Evolutionary conservation across 1,140 invertebrate species (phyloP), one percentile per base, ranked within the genome.

Genomic region (Drosophila funebris): DNA sequence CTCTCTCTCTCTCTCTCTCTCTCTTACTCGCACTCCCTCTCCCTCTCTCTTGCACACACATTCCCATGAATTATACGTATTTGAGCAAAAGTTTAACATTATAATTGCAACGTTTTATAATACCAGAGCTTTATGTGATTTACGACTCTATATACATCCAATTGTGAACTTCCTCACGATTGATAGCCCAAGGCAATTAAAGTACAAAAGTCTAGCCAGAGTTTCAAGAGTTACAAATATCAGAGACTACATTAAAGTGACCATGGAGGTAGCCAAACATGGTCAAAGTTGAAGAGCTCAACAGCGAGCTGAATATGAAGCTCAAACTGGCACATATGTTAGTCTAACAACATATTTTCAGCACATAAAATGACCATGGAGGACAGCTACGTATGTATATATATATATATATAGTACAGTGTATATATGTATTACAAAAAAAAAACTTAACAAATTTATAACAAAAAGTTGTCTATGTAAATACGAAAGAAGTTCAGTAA

Each of bases 51-150:
- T 5, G 5, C 24, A 6, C 46, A 14, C 16, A 4, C 11, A 37
- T 14, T 14, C 36, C 37, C 52, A 74, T 74, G 71, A 74, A 62
- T 74, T 74, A 74, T 74, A 57, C 24, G 52, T 14, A 46, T 52
- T 71, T 57, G 60, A 44, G 54, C 54, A 74, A 69, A 74, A 74
- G 71, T 74, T 74, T 18, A 74, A 63, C 66, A 64, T 74, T 70
- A 57, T 74, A 74, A 71, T 74, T 74, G 72, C 72, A 74, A 74
- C 72, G 72, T 64, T 74, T 74, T 70, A 74, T 74, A 63, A 62
- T 71, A 33, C 63, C 70, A 39, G 24, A 53, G 54, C 13, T 41
- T 22, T 60, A 3, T 64, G 29, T 68, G 53, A 62, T 73, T 68
- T 73, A 67, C 53, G 63, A 31, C 44, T 11, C 11, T 36, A 36